Evolutionary conservation across 2,797 vertebrate species (phyloP), one percentile per base, ranked within the genome.

Genomic region (Malurus leucopterus): DNA sequence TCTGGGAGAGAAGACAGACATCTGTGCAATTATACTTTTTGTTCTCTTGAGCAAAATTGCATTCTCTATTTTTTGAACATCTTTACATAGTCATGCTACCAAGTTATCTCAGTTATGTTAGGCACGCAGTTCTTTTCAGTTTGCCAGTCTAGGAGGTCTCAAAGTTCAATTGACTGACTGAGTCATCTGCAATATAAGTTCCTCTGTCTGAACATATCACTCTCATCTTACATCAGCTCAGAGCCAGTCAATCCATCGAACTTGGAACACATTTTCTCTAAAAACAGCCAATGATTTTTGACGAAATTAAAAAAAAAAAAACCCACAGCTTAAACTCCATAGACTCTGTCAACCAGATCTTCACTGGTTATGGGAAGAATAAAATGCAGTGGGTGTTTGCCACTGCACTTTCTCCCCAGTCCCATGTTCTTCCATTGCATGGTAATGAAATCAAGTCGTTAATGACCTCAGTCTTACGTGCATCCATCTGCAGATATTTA

Each of bases 1-100:
- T 71, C 58, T 93, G 51, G 63, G 63, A 89, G 49, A 93, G 32
- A 77, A 93, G 87, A 89, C 44, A 87, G 85, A 69, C 82, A 86
- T 92, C 70, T 91, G 70, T 88, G 76, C 64, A 88, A 93, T 85
- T 93, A 87, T 51, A 53, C 8, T 68, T 89, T 92, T 81, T 93
- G 70, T 91, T 92, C 63, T 72, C 34, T 85, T 38, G 55, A 89
- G 67, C 17, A 69, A 84, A 93, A 91, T 46, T 83, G 4, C 44
- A 51, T 72, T 26, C 27, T 65, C 62, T 77, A 18, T 74, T 89
- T 93, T 93, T 77, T 69, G 0, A 77, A 84, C 26, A 19, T 55
- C 47, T 84, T 90, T 85, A 65, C 26, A 49, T 55, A 78, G 59
- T 77, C 55, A 32, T 23, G 23, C 21, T 85, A 89, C 50, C 36